Base-by-base conservation (phyloP, 1,140 invertebrate species). In the Berghia stephanieae region DNA sequence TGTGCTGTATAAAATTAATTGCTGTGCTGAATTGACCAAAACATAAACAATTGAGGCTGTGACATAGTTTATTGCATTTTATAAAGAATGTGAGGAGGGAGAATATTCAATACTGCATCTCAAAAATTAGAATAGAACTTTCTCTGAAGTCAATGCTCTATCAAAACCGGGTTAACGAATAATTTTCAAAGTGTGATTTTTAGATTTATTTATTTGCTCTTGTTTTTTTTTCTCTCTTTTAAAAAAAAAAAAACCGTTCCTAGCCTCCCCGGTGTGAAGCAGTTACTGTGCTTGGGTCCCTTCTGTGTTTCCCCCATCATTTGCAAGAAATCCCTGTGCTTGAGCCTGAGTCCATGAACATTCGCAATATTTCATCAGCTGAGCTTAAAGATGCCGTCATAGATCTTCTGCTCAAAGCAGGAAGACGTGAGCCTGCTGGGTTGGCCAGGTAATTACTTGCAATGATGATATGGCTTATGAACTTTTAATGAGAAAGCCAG, bases 331-430 rank as follows among this genome's bases (percentile, higher is more conserved):
- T 96, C 16, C 94, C 94, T 1, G 94, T 96, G 80, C 90, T 99
- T 66, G 93, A 97, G 86, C 94, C 95, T 0, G 93, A 93, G 78
- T 90, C 92, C 42, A 87, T 91, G 46, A 93, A 93, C 82, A 93
- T 94, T 81, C 92, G 91, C 79, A 92, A 93, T 6, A 93, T 94
- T 77, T 91, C 90, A 3, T 94, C 93, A 89, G 93, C 93, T 38
- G 94, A 95, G 88, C 92, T 94, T n/a, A 95, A 95, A 90, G 96
- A 98, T 87, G 94, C 95, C 86, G 93, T 98, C 75, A 91, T 98
- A 49, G 94, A 94, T 86, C 94, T 97, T 82, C 91, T 98, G 70
- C 90, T 98, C 69, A 93, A 94, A 84, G 94, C 94, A 83, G 96
- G 95, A 68, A 94, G 95, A 76, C 91, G 93, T 40, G 97, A 99